Base-by-base conservation (phyloP, 2,888 invertebrate species). In the Ormyrus nitidulus region DNA sequence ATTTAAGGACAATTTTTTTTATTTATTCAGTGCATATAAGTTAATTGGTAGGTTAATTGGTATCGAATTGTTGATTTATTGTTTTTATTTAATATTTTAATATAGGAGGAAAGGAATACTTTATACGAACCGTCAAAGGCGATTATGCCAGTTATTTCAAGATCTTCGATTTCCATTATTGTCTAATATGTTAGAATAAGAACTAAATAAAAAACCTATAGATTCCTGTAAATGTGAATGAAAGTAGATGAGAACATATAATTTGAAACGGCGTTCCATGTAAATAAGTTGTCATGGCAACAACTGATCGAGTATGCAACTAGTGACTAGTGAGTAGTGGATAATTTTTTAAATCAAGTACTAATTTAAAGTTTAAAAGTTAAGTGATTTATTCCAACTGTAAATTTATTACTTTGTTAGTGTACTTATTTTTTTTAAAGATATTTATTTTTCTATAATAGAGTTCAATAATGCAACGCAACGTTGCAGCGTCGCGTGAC, bases 81-180 rank as follows among this genome's bases (percentile, higher is more conserved):
- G 4, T 69, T 46, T 34, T 68, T 13, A 10, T 3, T 58, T 34
- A 65, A 69, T 70, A 64, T 71, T 6, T 58, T 10, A 53, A 76
- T 70, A 49, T 58, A 34, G 48, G 2, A 34, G 34, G 13, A 13
- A 34, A 34, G 34, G 34, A 34, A 34, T 34, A 34, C 34, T 34
- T 4, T 10, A 19, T 69, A 76, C 74, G 34, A 90, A 95, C 96
- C 96, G 91, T 96, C 95, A 91, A 96, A 96, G 70, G 96, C 96
- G 84, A 96, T 95, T 80, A 96, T 95, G 64, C 94, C 94, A 75
- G 93, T 92, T 5, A 95, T 90, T 85, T 94, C 92, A 77, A 96
- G 92, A 86, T 93, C 93, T 86, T 93, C 91, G 1, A 94, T 92
- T 82, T 94, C 93, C 88, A 88, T 88, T 76, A 48, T 83, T 34